Conservation (phyloP, 2,797 vertebrate species). For the Rhynchotus rufescens region DNA sequence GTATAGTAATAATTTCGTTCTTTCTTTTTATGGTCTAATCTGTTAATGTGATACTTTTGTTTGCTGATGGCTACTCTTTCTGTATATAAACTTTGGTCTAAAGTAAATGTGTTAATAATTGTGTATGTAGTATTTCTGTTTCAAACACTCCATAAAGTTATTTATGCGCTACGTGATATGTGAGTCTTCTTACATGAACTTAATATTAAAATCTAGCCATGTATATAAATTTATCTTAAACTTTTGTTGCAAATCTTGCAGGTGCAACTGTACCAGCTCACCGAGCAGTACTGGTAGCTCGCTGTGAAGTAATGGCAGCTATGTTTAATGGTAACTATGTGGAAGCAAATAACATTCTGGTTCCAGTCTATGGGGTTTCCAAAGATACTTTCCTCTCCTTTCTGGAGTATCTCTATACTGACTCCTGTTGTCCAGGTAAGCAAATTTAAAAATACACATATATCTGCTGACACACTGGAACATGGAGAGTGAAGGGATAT, state of each 20-base stretch:
- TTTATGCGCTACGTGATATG: not conserved
- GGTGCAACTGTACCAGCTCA: constrained; percentile 92
- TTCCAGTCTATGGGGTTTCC: constrained; percentile 94
- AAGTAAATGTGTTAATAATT: not conserved
- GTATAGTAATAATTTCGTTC: not conserved
- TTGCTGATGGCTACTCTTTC: not conserved
- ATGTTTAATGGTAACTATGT: constrained; percentile 98
- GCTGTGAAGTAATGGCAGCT: constrained; percentile 97
- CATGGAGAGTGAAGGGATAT: not conserved
- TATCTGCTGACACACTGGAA: not conserved
- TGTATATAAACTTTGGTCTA: not conserved
- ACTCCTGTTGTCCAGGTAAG: constrained; percentile 96
- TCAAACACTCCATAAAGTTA: not conserved
- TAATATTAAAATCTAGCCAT: not conserved
- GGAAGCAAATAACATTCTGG: constrained; percentile 90
- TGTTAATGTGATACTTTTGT: not conserved
- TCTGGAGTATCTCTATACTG: constrained; percentile 96
- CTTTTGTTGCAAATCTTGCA: constrained; percentile 49
- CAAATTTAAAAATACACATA: not conserved
- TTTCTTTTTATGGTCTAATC: not conserved
- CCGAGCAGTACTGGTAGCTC: constrained; percentile 92
- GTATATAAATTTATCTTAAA: not conserved
- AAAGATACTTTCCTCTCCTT: constrained; percentile 98
- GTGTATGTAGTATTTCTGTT: not conserved
- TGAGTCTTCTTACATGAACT: not conserved